Base-by-base conservation (phyloP, 1,140 invertebrate species). In the Hylaeus volcanicus region DNA sequence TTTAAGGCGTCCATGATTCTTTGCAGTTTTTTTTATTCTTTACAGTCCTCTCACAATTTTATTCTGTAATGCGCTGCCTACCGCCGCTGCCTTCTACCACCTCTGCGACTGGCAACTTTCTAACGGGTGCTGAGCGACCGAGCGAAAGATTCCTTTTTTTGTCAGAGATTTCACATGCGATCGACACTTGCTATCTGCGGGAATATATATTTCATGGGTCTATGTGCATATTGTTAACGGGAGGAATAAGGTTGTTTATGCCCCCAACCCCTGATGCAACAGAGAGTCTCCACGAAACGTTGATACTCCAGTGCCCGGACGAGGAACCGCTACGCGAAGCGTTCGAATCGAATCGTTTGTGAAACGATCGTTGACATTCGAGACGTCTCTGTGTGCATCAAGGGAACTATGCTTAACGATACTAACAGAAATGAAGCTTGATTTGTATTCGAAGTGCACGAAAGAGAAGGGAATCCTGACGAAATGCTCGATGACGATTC, bases 61-160 rank as follows among this genome's bases (percentile, higher is more conserved):
- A 88, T 91, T 90, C 88, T 91, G 88, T 91, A 89, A 89, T 89
- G 89, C 90, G 90, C 90, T 89, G 85, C 89, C 89, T 92, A 86
- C 88, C 87, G 89, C 90, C 89, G 90, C 90, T 91, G 90, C 88
- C 89, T 91, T 90, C 90, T 91, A 91, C 90, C 88, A 89, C 89
- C 88, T 88, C 90, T 88, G 88, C 89, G 87, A 89, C 85, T 84
- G 86, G 88, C 76, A 84, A 77, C 86, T 89, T 88, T 88, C 82
- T 87, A 86, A 87, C 71, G 82, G 76, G 75, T 63, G 75, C 79
- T 83, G 74, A 86, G 83, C 77, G 60, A 86, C 75, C 63, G 76
- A 77, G 60, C 58, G 48, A 71, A 6, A 66, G 14, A 26, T 26
- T 53, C 2, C 26, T 26, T 14, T 48, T 43, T 45, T 1, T 41